Percentiles rank a stretch among this genome's conserved stretches.
phyloP scores from a whole-genome alignment of 2,113 vertebrate species.

The Sphaerodactylus townsendi region DNA sequence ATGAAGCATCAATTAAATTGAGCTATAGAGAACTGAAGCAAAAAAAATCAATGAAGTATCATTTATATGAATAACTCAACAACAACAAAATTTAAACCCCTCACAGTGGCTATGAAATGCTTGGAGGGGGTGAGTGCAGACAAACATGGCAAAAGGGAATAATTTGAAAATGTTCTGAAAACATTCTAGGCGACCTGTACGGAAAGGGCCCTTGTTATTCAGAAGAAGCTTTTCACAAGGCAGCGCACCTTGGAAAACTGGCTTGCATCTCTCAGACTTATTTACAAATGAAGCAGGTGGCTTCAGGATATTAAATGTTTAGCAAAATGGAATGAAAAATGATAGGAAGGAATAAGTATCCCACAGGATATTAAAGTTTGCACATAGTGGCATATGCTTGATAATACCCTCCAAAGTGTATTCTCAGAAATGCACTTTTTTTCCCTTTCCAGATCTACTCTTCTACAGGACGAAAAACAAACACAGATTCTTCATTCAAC shows the following conservation, averaged over 20 bases:
- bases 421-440: constrained; percentile 16
- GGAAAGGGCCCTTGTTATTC: no score
- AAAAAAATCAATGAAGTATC: no score
- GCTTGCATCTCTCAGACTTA: not conserved
- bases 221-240: not conserved
- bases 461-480: not conserved
- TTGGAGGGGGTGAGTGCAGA: no score
- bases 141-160: no score
- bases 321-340: constrained; percentile 28
- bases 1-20: no score
- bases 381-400: constrained; percentile 29
- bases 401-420: constrained; percentile 12
- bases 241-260: not conserved
- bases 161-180: no score
- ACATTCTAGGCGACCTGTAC: no score
- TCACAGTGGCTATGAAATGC: no score
- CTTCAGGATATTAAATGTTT: constrained; percentile 31
- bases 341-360: constrained; percentile 23
- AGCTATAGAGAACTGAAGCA: no score
- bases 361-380: constrained; percentile 38
- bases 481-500: not conserved
- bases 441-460: not conserved
- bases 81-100: no score
- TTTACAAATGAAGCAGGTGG: constrained; percentile 20
- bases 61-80: no score